Evolutionary conservation across 2,797 vertebrate species (phyloP).

Genomic region (Bradypus variegatus): DNA sequence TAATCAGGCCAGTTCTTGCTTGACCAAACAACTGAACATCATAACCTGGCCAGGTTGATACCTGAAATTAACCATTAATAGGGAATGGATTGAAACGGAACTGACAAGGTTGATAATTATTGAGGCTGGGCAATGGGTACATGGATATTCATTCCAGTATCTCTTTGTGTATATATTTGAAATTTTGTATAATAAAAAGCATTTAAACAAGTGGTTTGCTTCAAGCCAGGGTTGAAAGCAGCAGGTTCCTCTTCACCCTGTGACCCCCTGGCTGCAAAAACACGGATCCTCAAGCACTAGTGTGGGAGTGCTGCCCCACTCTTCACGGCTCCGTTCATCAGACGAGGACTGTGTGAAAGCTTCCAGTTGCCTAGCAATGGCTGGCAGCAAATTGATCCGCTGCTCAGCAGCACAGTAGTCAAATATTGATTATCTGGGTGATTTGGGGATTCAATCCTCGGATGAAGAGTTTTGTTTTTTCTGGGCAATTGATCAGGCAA

Average conservation of each 20-base stretch:
- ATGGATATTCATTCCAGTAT: no score
- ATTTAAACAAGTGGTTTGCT: conserved; percentile 19
- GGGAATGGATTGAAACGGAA: neutral
- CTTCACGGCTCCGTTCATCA: neutral
- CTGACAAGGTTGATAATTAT: neutral
- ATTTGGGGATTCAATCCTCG: conserved; percentile 42
- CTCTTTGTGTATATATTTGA: neutral
- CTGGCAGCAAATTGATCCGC: conserved; percentile 38
- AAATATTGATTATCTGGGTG: conserved; percentile 52
- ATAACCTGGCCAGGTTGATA: no score
- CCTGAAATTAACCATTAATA: no score
- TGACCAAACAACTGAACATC: no score
- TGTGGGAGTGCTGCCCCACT: neutral
- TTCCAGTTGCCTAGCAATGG: conserved; percentile 57
- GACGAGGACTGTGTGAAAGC: neutral
- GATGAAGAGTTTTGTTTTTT: neutral
- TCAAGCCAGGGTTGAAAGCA: neutral
- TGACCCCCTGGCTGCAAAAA: neutral
- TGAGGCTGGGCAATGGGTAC: neutral
- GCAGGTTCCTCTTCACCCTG: accelerated
- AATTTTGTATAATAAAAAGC: neutral
- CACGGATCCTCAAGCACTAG: neutral
- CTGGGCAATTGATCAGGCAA: neutral
- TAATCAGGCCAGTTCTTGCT: no score
- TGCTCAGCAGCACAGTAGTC: neutral